phyloP scores from a whole-genome alignment of 2,888 invertebrate genomes.

The Lathronympha strigana region DNA sequence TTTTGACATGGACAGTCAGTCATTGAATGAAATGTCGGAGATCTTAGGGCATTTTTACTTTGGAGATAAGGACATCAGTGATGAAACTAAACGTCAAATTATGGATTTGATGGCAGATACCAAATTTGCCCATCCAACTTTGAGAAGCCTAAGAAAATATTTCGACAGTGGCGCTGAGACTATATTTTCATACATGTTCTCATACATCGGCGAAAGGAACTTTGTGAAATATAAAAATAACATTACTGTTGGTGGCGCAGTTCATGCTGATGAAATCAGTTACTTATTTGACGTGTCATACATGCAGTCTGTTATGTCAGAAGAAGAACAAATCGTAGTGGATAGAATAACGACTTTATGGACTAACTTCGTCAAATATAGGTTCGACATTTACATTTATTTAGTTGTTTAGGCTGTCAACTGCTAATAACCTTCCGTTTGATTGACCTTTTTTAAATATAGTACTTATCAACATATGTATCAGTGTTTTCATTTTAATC shows the following conservation, averaged over 20 bases:
- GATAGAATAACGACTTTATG: conserved; percentile 54
- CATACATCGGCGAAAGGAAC: conserved; percentile 37
- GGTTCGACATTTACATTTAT: conserved; percentile 45
- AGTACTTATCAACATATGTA: too few species aligned
- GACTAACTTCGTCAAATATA: conserved; percentile 56
- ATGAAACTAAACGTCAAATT: conserved; percentile 51
- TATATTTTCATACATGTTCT: conserved; percentile 34
- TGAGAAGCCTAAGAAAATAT: conserved; percentile 50
- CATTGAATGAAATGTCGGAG: conserved; percentile 45
- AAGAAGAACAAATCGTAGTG: conserved; percentile 48
- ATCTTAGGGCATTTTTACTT: conserved; percentile 49
- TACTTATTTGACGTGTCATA: conserved; percentile 39
- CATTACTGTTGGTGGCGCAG: conserved; percentile 27
- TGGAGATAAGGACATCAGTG: conserved; percentile 45
- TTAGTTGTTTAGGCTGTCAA: too few species aligned
- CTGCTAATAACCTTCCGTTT: too few species aligned
- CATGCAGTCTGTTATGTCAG: conserved; percentile 10
- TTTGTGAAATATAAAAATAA: conserved; percentile 11
- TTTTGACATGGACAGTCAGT: conserved; percentile 44
- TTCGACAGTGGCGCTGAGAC: conserved; percentile 12
- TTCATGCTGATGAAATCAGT: conserved; percentile 39
- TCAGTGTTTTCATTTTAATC: too few species aligned
- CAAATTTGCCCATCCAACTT: conserved; percentile 52
- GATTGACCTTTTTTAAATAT: too few species aligned
- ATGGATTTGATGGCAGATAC: conserved; percentile 56